Percentiles rank a stretch among this genome's conserved stretches.
phyloP scores from a whole-genome alignment of 2,888 invertebrate species.

The Dromius quadrimaculatus region DNA sequence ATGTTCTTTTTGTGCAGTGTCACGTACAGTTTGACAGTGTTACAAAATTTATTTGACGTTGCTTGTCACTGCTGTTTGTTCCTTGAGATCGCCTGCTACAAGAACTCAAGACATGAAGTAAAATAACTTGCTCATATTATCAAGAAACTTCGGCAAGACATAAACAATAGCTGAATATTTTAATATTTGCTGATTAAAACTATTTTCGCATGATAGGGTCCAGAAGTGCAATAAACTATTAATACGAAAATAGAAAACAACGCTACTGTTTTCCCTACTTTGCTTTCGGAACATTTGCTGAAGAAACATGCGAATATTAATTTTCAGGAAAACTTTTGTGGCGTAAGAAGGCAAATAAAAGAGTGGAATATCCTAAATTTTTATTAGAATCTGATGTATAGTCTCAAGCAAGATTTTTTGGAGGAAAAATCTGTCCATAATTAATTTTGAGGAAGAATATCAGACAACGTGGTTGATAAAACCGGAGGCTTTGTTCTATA shows the following conservation, averaged over 20 bases:
- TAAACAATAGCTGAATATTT: not conserved
- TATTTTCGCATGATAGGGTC: not conserved
- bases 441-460: too few species aligned
- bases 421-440: too few species aligned
- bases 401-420: too few species aligned
- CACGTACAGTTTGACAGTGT: slow-evolving; percentile 42
- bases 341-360: not conserved
- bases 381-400: not conserved
- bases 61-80: slow-evolving; percentile 43
- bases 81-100: slow-evolving; percentile 19
- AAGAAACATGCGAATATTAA: not conserved
- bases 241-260: not conserved
- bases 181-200: not conserved
- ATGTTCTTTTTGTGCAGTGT: slow-evolving; percentile 40
- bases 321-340: not conserved
- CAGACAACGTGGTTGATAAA: too few species aligned
- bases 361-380: not conserved
- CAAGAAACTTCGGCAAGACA: not conserved
- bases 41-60: slow-evolving; percentile 47
- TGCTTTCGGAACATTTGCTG: not conserved
- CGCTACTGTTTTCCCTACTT: not conserved
- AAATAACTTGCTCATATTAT: too few species aligned
- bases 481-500: too few species aligned
- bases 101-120: slow-evolving; percentile 19
- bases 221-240: slow-evolving; percentile 7